phyloP scores from a whole-genome alignment of 2,888 invertebrate species.

The Monoplex corrugatus region DNA sequence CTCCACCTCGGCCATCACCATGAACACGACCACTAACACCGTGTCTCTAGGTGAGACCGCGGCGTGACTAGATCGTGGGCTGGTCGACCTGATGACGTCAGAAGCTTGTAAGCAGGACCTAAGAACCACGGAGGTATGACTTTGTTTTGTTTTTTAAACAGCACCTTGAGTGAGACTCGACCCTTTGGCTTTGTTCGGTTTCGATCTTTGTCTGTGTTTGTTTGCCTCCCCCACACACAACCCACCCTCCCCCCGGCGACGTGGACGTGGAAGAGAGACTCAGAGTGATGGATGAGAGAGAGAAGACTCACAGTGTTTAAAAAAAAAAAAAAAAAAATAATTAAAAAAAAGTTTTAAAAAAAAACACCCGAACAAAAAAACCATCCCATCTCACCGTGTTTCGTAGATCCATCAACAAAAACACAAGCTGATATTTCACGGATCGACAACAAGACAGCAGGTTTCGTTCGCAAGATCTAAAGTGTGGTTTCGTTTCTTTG shows the following conservation, averaged over 20 bases:
- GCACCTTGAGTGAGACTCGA: neutral
- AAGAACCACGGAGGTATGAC: constrained; percentile 42
- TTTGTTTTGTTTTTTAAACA: neutral
- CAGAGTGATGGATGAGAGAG: neutral
- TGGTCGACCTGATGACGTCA: constrained; percentile 42
- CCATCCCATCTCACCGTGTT: too few species aligned
- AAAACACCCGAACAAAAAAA: neutral
- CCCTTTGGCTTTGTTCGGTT: neutral
- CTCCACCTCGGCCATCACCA: constrained; percentile 49
- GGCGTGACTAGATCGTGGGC: constrained; percentile 57
- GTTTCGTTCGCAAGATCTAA: too few species aligned
- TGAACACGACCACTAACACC: constrained; percentile 42
- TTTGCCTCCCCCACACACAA: too few species aligned
- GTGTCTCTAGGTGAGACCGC: constrained; percentile 53
- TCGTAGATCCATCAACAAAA: too few species aligned
- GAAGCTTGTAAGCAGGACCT: constrained; percentile 48
- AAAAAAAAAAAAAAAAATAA: neutral
- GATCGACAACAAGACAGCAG: too few species aligned
- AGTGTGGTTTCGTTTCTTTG: too few species aligned
- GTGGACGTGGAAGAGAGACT: too few species aligned
- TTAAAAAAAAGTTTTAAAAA: neutral
- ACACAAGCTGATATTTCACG: too few species aligned
- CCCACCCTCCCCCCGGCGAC: too few species aligned
- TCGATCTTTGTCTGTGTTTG: constrained; percentile 29
- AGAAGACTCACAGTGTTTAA: neutral